Base-by-base conservation (phyloP, 2,888 invertebrate species). In the Trachelus iudaicus region DNA sequence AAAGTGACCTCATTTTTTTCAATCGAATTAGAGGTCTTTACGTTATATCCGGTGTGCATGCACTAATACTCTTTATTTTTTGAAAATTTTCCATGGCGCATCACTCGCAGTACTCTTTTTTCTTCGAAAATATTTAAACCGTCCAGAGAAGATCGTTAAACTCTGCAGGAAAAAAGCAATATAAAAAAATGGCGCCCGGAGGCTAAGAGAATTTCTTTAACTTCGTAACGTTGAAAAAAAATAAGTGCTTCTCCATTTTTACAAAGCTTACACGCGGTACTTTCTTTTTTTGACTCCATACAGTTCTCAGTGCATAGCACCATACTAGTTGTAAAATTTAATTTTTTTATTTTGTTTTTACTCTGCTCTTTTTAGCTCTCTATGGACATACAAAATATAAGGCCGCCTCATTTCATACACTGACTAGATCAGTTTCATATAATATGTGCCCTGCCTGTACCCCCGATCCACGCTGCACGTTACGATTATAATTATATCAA, bases 381-480 rank as follows among this genome's bases (percentile, higher is more conserved):
- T 56, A 56, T 56, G 56, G 85, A 89, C 88, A 87, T 91, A 91
- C 85, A 90, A 91, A 91, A 91, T 90, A 91, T 91, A 91, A 91
- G 91, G 91, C 91, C 91, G 91, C 91, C 91, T 89, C 90, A 88
- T 90, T 90, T 89, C 89, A 90, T 91, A 90, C 90, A 91, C 90
- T 90, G 91, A 91, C 91, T 91, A 91, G 91, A 91, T 90, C 91
- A 91, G 88, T 87, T 89, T 86, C 85, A 87, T 85, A 84, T 37
- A 40, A 74, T 83, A 86, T 83, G 86, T 81, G 82, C 80, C 83
- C 79, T 82, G 76, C 77, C 79, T 75, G 73, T 84, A 83, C 84
- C 31, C 75, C 83, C 85, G 81, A 83, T 83, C 81, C 77, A 80
- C 79, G 76, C 77, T 80, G 79, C 69, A 73, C 75, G 76, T 76